Evolutionary conservation across 2,888 invertebrate genomes (phyloP).

Genomic region (Anaspis maculata): DNA sequence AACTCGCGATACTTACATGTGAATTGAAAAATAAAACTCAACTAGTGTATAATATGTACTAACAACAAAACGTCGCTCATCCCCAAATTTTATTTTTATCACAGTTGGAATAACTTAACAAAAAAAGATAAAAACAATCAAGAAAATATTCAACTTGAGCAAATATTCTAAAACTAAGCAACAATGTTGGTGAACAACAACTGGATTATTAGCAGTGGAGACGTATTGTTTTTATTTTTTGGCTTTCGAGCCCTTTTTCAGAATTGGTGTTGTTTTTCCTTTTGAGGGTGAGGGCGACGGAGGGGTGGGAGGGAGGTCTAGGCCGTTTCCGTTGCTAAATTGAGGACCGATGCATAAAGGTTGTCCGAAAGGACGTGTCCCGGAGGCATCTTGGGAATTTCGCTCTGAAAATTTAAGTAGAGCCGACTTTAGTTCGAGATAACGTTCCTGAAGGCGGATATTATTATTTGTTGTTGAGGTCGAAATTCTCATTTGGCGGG

Average conservation of each 20-base stretch:
- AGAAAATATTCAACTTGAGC: conserved; percentile 22
- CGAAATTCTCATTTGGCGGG: no score
- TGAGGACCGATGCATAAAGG: conserved; percentile 58
- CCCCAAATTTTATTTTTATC: conserved; percentile 30
- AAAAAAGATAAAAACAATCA: conserved; percentile 19
- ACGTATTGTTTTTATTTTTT: no score
- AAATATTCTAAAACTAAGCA: conserved; percentile 12
- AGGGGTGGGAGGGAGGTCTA: conserved; percentile 26
- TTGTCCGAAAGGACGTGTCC: conserved; percentile 52
- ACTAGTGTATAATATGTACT: no score
- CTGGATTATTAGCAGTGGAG: no score
- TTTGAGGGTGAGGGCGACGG: conserved; percentile 36
- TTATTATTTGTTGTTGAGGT: no score
- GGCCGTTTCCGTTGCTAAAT: conserved; percentile 40
- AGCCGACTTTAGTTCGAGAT: conserved; percentile 5
- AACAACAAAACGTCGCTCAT: no score
- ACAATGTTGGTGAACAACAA: no score
- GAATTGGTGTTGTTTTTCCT: conserved; percentile 22
- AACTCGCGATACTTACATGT: no score
- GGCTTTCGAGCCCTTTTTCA: conserved; percentile 19
- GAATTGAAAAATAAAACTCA: no score
- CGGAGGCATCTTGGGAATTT: conserved; percentile 39
- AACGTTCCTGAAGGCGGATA: conserved; percentile 2
- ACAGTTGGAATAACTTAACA: conserved; percentile 32
- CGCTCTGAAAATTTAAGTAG: conserved; percentile 34